Evolutionary conservation across 2,113 vertebrate genomes (phyloP).

Genomic region (Barnardius zonarius): DNA sequence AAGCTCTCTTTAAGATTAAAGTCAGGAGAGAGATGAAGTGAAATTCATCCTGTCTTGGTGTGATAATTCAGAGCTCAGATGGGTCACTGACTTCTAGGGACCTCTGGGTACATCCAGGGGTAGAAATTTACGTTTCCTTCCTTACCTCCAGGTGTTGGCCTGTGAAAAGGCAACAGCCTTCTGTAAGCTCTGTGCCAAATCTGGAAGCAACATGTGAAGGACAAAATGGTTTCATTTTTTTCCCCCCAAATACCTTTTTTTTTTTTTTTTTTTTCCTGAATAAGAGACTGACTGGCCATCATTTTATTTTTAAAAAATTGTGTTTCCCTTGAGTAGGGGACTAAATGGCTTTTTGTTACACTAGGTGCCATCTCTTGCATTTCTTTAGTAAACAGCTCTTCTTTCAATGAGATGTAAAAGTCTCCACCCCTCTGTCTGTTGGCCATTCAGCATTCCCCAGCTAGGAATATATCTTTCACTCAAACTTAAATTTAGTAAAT

Average conservation of each 20-base stretch:
- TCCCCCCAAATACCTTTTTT: rapidly evolving
- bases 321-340: background rate
- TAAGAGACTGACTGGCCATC: background rate
- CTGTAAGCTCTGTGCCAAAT: background rate
- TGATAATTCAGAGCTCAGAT: background rate
- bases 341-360: background rate
- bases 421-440: background rate
- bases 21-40: background rate
- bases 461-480: background rate
- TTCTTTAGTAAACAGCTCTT: background rate
- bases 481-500: background rate
- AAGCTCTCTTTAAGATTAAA: background rate
- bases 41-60: background rate
- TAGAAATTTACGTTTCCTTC: background rate
- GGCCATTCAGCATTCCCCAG: background rate
- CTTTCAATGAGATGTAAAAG: background rate
- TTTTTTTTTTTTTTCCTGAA: background rate
- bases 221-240: background rate
- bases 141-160: background rate
- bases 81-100: background rate
- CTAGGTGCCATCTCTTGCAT: background rate
- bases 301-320: background rate
- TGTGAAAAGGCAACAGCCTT: background rate
- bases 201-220: background rate
- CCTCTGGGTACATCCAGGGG: background rate